These are phyloP conservation scores for Myzus persicae DNA, from an alignment of 1,140 invertebrate genomes.

Conservation along the genomic window DNA sequence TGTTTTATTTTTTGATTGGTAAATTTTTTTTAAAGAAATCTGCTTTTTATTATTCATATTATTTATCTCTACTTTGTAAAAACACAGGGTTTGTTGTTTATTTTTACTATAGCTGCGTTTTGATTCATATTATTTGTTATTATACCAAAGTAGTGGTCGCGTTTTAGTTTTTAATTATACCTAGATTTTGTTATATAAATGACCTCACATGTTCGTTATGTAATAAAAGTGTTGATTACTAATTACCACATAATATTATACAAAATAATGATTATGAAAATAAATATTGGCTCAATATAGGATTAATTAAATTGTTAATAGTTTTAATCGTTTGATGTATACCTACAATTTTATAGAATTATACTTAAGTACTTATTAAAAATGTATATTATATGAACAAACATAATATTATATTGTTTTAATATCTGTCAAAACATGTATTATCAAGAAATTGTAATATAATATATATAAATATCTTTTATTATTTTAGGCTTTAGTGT, in stretches of 20 bases:
- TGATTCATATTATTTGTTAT: not conserved
- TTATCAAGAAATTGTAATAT: slow-evolving; percentile 14
- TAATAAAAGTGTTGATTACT: not conserved
- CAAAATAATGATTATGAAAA: not conserved
- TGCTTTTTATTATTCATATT: not conserved
- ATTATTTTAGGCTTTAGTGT: not conserved
- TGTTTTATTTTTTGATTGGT: not conserved
- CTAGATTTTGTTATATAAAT: not conserved
- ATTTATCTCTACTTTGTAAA: not conserved
- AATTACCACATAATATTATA: not conserved
- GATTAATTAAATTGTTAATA: not conserved
- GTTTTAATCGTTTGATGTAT: not conserved
- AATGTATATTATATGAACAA: not conserved
- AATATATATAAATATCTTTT: not conserved
- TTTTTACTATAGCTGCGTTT: not conserved
- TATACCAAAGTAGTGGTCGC: not conserved
- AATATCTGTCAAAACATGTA: not conserved
- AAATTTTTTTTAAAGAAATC: not conserved
- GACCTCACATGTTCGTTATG: not conserved
- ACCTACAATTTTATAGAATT: not conserved
- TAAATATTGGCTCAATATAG: slow-evolving; percentile 29
- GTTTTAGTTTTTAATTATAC: not conserved
- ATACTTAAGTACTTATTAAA: slow-evolving; percentile 10
- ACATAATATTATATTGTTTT: not conserved
- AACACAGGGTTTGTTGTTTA: not conserved